Percentiles rank a stretch among this genome's conserved stretches.
These are phyloP conservation scores for Drosophila peninsularis DNA, from an alignment of 2,888 invertebrate genomes.

Conservation along the genomic window DNA sequence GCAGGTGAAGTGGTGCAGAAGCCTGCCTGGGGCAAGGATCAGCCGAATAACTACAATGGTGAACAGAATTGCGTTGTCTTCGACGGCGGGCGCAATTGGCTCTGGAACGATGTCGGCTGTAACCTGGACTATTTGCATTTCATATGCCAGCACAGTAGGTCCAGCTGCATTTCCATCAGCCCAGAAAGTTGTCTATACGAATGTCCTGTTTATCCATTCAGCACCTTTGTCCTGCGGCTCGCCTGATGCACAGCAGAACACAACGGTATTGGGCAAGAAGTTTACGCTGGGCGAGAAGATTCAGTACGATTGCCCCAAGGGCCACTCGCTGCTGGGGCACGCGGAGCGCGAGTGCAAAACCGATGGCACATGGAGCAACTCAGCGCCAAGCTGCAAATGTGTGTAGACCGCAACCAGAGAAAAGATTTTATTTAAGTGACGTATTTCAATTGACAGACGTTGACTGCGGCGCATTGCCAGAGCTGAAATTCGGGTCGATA, in stretches of 20 bases:
- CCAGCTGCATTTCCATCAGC: no score
- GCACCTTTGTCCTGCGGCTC: slow-evolving; percentile 94
- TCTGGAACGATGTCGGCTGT: slow-evolving; percentile 97
- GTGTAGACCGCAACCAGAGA: slow-evolving; percentile 82
- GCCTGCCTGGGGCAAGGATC: slow-evolving; percentile 96
- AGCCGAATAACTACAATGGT: slow-evolving; percentile 97
- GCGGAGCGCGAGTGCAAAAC: slow-evolving; percentile 88
- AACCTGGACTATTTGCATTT: slow-evolving; percentile 96
- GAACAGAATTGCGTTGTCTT: slow-evolving; percentile 97
- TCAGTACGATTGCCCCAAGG: slow-evolving; percentile 92
- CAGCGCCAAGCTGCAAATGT: slow-evolving; percentile 94
- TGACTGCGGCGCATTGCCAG: slow-evolving; percentile 90
- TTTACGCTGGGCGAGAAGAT: slow-evolving; percentile 90
- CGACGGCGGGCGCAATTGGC: slow-evolving; percentile 95
- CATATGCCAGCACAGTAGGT: slow-evolving; percentile 96
- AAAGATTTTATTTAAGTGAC: background rate
- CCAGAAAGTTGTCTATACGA: background rate
- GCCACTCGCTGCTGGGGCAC: slow-evolving; percentile 91
- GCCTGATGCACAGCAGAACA: slow-evolving; percentile 93
- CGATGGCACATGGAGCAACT: slow-evolving; percentile 93
- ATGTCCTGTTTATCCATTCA: slow-evolving; percentile 83
- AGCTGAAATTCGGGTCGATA: slow-evolving; percentile 90
- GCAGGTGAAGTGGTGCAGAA: slow-evolving; percentile 91
- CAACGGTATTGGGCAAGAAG: slow-evolving; percentile 90
- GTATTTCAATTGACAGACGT: slow-evolving; percentile 87